These are phyloP conservation scores for Haemorhous mexicanus DNA, from an alignment of 2,113 vertebrate genomes.

Conservation along the genomic window DNA sequence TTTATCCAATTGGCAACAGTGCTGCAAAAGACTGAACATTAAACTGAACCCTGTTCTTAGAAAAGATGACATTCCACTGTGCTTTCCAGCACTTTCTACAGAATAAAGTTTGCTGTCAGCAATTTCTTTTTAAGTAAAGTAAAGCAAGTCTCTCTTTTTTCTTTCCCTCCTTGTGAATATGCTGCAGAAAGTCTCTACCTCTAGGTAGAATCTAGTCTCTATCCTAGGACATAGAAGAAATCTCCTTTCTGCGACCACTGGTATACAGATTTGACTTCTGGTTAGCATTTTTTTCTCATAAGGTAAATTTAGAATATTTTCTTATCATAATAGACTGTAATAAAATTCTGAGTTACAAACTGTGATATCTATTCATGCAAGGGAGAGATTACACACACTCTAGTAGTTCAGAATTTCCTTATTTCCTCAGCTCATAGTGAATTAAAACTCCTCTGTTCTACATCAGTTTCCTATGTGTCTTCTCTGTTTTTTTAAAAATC, in stretches of 20 bases:
- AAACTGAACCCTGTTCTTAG: not conserved
- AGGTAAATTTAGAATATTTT: not conserved
- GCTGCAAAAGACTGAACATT: not conserved
- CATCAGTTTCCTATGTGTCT: not conserved
- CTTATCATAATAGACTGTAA: not conserved
- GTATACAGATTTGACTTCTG: not conserved
- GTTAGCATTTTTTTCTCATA: not conserved
- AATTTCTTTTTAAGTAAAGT: not conserved
- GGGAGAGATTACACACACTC: not conserved
- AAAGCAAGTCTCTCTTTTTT: not conserved
- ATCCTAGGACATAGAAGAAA: not conserved
- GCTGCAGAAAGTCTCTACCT: not conserved
- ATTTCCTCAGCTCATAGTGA: not conserved
- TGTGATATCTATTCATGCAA: not conserved
- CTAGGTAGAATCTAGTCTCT: not conserved
- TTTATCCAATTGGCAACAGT: slow-evolving; percentile 1
- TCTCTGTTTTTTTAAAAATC: not conserved
- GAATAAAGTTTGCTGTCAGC: not conserved
- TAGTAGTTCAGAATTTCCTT: not conserved
- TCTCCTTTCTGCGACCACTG: not conserved
- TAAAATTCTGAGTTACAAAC: not conserved
- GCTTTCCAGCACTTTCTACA: not conserved
- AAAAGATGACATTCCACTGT: not conserved
- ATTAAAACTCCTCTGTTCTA: not conserved
- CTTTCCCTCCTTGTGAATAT: not conserved